Evolutionary conservation across 2,113 vertebrate species (phyloP), one percentile per base, ranked within the genome.

Genomic region (Apaloderma vittatum): DNA sequence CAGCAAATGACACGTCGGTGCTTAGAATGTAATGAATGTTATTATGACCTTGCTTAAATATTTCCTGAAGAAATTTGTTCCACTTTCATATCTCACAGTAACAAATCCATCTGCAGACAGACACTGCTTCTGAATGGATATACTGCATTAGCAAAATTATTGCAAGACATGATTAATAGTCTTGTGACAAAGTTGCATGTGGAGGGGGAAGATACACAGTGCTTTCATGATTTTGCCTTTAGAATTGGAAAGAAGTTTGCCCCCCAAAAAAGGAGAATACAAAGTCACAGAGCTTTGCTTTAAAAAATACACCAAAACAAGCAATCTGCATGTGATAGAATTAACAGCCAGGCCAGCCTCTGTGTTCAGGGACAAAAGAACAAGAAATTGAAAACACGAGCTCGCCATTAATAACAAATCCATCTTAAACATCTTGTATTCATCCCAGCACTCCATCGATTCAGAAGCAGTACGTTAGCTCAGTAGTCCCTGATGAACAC

Each of bases 101-200:
- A 26, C 84, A 82, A 95, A 94, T 59, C 49, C 85, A 20, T 92
- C 95, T 76, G 82, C 93, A 95, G 92, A 4, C 92, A 90, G 93
- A 14, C 43, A 14, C 70, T 67, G 90, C 74, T 73, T 11, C 90
- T 74, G 86, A 90, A 94, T 62, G 88, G 78, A 68, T 83, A 29
- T 43, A 70, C 93, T 73, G 93, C 85, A 92, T 94, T 87, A 85
- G 71, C 73, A 71, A 43, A 61, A 59, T 45, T 78, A 74, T 32
- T 49, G 94, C 83, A 90, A 83, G 51, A 54, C 75, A 62, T 96
- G 97, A 97, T 97, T 98, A 97, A 97, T 68, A 59, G 55, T 93
- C 94, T 96, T 94, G 93, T 97, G 94, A 97, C 97, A 97, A 98
- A 98, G 94, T 98, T 98, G 82, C 94, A 49, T 95, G 93, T 36